Evolutionary conservation across 2,797 vertebrate genomes (phyloP).

Genomic region (Lagocephalus sceleratus): DNA sequence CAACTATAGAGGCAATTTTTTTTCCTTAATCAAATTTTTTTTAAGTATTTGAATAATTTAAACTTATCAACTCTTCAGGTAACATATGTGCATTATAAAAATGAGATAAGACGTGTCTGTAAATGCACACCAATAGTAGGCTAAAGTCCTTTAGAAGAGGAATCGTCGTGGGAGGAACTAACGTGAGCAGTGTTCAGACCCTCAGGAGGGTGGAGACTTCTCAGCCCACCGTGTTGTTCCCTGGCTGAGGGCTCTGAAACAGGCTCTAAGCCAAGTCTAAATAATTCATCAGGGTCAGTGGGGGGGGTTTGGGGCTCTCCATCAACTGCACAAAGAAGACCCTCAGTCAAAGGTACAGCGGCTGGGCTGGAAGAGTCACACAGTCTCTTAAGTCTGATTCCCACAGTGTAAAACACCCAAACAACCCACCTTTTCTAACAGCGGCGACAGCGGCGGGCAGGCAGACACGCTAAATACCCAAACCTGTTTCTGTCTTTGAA

Average conservation of each 20-base stretch:
- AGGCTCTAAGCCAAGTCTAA: background rate
- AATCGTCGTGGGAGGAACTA: too few species aligned
- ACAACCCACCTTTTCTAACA: too few species aligned
- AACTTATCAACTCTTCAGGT: too few species aligned
- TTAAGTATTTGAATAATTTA: too few species aligned
- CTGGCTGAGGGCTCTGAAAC: background rate
- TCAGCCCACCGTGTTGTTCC: background rate
- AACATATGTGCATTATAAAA: background rate
- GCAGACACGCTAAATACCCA: too few species aligned
- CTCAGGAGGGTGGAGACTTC: background rate
- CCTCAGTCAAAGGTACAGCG: background rate
- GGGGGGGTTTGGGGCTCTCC: background rate
- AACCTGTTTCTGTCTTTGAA: background rate
- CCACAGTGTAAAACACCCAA: background rate
- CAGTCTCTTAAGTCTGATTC: background rate
- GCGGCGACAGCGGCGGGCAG: too few species aligned
- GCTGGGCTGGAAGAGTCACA: background rate
- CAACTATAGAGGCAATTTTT: background rate
- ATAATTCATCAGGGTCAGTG: background rate
- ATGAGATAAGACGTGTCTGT: too few species aligned
- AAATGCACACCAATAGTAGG: too few species aligned
- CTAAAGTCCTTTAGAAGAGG: too few species aligned
- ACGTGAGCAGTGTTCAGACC: background rate
- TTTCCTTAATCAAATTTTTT: background rate
- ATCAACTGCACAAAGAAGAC: constrained; percentile 1